A percentile compares a stretch with the other conserved stretches of the same genome.
These are phyloP conservation scores for Botia kubotai DNA, from an alignment of 2,797 vertebrate species.

Conservation along the genomic window DNA sequence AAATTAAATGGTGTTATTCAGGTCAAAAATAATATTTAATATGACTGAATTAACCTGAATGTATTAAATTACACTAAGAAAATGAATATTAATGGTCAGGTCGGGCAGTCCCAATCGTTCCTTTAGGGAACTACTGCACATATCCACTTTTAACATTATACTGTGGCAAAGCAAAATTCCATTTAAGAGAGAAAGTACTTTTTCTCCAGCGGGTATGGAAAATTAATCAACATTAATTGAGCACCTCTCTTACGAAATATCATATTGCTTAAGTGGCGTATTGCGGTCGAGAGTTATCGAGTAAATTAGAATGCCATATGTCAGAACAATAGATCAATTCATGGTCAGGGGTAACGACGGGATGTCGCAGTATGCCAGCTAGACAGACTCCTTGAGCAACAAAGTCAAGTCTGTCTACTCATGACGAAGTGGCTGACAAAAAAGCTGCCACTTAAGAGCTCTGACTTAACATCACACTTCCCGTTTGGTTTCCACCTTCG, in stretches of 20 bases:
- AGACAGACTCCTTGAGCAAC: constrained; percentile 17
- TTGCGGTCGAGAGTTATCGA: background rate
- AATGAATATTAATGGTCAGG: background rate
- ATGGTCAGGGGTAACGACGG: constrained; percentile 31
- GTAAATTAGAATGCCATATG: constrained; percentile 52
- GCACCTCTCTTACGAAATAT: constrained; percentile 27
- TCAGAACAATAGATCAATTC: constrained; percentile 47
- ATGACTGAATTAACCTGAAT: background rate
- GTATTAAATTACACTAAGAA: background rate
- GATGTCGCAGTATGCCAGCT: constrained; percentile 21
- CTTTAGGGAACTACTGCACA: background rate
- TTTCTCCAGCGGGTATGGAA: constrained; percentile 33
- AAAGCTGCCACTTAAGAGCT: background rate
- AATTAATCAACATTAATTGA: constrained; percentile 44
- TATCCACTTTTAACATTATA: background rate
- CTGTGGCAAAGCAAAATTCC: background rate
- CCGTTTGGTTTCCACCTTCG: constrained; percentile 8
- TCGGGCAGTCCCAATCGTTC: background rate
- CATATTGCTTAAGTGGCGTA: constrained; percentile 11
- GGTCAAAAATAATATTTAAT: background rate
- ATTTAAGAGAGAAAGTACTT: constrained; percentile 1
- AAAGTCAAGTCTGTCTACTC: background rate
- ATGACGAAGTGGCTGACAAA: constrained; percentile 14
- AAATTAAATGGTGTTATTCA: background rate
- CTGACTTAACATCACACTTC: constrained; percentile 36